Evolutionary conservation across 2,797 vertebrate species (phyloP).

Genomic region (Microchirus variegatus): DNA sequence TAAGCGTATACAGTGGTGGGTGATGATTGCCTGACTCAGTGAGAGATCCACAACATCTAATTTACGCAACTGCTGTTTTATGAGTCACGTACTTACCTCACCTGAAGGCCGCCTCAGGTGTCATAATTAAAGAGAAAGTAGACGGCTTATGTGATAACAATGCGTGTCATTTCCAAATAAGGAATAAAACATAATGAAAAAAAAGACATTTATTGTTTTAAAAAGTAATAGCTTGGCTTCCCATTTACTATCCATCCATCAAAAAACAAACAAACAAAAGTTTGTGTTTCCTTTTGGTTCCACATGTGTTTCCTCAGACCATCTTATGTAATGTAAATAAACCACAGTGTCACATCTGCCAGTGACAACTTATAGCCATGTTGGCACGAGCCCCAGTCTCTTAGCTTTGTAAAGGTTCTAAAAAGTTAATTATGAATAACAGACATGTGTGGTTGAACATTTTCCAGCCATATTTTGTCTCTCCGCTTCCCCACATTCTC

Average conservation of each 20-base stretch:
- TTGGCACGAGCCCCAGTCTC: constrained; percentile 61
- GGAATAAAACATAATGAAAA: constrained; percentile 1
- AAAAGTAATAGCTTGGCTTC: background rate
- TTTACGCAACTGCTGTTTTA: constrained; percentile 61
- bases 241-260: too few relatives aligned
- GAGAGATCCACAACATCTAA: constrained; percentile 53
- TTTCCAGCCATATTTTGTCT: constrained; percentile 66
- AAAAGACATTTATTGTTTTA: background rate
- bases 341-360: constrained; percentile 72
- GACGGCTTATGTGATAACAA: background rate
- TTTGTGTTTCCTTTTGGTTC: constrained; percentile 43
- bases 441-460: constrained; percentile 73
- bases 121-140: constrained; percentile 29
- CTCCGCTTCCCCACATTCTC: constrained; percentile 25
- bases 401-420: constrained; percentile 70
- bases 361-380: constrained; percentile 65
- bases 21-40: constrained; percentile 51
- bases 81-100: constrained; percentile 43
- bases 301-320: constrained; percentile 65
- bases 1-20: constrained; percentile 33
- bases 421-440: constrained; percentile 82
- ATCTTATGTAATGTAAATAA: constrained; percentile 70
- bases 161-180: constrained; percentile 3
- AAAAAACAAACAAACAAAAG: too few relatives aligned
- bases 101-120: constrained; percentile 42